A percentile compares a stretch with the other conserved stretches of the same genome.
Conservation (phyloP, 2,888 invertebrate species). For the Amphipyra berbera region DNA sequence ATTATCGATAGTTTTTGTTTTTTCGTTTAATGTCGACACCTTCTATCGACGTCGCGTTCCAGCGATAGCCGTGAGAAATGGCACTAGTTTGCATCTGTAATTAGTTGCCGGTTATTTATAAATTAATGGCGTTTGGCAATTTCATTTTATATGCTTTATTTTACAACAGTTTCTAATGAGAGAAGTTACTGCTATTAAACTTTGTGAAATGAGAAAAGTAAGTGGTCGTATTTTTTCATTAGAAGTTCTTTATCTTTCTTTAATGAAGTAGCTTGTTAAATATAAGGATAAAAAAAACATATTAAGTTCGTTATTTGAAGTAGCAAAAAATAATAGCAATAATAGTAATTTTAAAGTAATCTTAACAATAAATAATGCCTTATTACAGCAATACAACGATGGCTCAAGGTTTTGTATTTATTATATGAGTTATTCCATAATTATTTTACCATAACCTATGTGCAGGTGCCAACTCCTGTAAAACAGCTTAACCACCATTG, state of each 20-base stretch:
- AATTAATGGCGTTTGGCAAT: slow-evolving; percentile 50
- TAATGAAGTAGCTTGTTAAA: background rate
- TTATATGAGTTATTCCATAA: slow-evolving; percentile 72
- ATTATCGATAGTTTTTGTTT: slow-evolving; percentile 63
- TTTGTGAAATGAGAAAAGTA: slow-evolving; percentile 16
- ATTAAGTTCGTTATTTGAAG: slow-evolving; percentile 8
- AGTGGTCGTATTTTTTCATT: slow-evolving; percentile 12
- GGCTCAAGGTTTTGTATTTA: slow-evolving; percentile 63
- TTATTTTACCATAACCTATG: slow-evolving; percentile 69
- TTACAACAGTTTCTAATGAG: slow-evolving; percentile 25
- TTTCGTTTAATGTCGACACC: slow-evolving; percentile 59
- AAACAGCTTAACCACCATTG: slow-evolving; percentile 21
- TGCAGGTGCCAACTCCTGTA: slow-evolving; percentile 1
- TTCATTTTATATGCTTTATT: slow-evolving; percentile 47
- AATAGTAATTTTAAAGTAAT: too few relatives aligned
- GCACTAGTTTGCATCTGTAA: slow-evolving; percentile 53
- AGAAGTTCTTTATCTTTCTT: background rate
- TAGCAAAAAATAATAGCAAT: slow-evolving; percentile 12
- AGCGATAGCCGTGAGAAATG: slow-evolving; percentile 50
- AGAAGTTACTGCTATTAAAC: slow-evolving; percentile 28
- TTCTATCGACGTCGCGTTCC: slow-evolving; percentile 56
- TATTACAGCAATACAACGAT: slow-evolving; percentile 40
- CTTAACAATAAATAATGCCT: slow-evolving; percentile 31
- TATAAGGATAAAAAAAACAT: background rate
- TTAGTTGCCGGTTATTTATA: slow-evolving; percentile 53